Conservation (phyloP, 1,140 invertebrate species). For the Drosophila pachea region DNA sequence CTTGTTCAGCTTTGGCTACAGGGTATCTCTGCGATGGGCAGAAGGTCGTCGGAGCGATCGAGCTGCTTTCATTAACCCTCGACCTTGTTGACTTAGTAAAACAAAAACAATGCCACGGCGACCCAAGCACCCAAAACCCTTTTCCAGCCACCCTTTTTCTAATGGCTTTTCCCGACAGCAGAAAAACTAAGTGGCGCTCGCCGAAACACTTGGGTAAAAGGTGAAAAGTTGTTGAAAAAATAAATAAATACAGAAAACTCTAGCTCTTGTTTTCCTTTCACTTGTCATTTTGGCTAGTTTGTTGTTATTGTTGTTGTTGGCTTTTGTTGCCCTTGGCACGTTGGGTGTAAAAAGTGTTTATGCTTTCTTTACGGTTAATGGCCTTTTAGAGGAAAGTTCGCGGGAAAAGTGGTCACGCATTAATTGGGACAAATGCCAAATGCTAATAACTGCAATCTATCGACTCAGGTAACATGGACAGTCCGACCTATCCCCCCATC, state of each 20-base stretch:
- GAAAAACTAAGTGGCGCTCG: slow-evolving; percentile 54
- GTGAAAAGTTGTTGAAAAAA: slow-evolving; percentile 71
- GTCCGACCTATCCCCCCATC: too few relatives aligned
- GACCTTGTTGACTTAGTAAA: slow-evolving; percentile 69
- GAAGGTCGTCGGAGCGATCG: slow-evolving; percentile 3
- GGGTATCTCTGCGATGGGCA: background rate
- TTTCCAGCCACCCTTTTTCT: slow-evolving; percentile 55
- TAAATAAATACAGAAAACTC: slow-evolving; percentile 60
- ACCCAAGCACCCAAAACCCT: slow-evolving; percentile 29
- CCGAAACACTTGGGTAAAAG: slow-evolving; percentile 62
- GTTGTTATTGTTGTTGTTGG: slow-evolving; percentile 39
- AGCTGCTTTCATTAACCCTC: slow-evolving; percentile 68
- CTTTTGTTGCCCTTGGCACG: slow-evolving; percentile 53
- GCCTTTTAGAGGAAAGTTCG: slow-evolving; percentile 38
- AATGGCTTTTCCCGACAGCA: slow-evolving; percentile 54
- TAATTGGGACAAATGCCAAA: slow-evolving; percentile 55
- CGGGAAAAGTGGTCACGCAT: slow-evolving; percentile 24
- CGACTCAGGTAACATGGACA: too few relatives aligned
- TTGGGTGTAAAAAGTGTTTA: slow-evolving; percentile 61
- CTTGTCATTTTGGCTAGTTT: slow-evolving; percentile 25
- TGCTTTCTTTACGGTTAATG: slow-evolving; percentile 43
- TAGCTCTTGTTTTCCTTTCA: slow-evolving; percentile 39
- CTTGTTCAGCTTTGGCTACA: background rate
- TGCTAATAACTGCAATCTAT: slow-evolving; percentile 1
- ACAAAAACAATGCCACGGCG: slow-evolving; percentile 62